Base-by-base conservation (phyloP, 2,113 vertebrate genomes). In the Monarcha castaneiventris region DNA sequence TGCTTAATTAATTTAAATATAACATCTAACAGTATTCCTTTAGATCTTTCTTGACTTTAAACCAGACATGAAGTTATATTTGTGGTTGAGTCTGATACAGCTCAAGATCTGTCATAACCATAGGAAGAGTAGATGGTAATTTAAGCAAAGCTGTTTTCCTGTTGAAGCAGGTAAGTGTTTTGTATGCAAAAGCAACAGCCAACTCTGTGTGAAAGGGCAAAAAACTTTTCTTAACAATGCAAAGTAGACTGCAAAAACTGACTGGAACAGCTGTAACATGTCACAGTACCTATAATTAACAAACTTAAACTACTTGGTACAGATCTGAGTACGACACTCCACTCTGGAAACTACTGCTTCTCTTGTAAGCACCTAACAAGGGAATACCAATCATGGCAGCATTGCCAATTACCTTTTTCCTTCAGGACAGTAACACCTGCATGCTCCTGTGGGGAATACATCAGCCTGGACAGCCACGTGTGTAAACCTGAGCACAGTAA, bases 61-160 rank as follows among this genome's bases (percentile, higher is more conserved):
- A 81, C n/a, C 12, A 93, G 90, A 75, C 11, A 52, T 17, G 4
- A 63, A 82, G 6, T 62, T 81, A 52, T 78, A 29, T 51, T 63
- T 78, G n/a, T 8, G 76, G 63, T 7, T 66, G 68, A 88, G 43
- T 48, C 58, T 11, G 22, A 12, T 59, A 11, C 5, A 74, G 7
- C 37, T 76, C 2, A 7, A 67, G 46, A 91, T 56, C 27, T 84
- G 51, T 61, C 35, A 22, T n/a, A 48, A 51, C 2, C 5, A 58
- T 43, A 84, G 30, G 33, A 94, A 67, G 4, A 61, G 5, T 30
- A 82, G 30, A 12, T 68, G 55, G 25, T 18, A 75, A 86, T 81
- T 80, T 72, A 86, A 87, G 94, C 81, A 79, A 94, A 84, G 83
- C 35, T 74, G 37, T 66, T 96, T 72, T 95, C 56, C 76, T 87